A percentile compares a stretch with the other conserved stretches of the same genome.
Evolutionary conservation across 2,888 invertebrate species (phyloP).

Genomic region (Seladonia tumulorum): DNA sequence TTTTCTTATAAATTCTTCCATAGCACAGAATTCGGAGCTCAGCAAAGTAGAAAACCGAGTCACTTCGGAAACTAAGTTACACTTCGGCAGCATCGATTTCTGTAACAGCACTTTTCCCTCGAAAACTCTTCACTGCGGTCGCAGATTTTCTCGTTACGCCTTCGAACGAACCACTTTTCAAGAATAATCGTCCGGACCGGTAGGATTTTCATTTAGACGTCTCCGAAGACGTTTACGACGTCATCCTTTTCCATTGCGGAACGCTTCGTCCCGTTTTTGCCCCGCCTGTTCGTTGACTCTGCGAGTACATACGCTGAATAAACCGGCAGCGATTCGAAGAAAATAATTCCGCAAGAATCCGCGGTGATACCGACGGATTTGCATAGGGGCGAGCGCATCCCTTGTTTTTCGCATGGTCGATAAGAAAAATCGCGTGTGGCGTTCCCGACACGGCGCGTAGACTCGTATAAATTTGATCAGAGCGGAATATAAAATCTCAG

Average conservation of each 20-base stretch:
- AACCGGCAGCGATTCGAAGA: conserved; percentile 26
- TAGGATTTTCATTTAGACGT: background rate
- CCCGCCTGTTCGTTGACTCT: conserved; percentile 16
- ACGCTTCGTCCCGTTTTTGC: conserved; percentile 4
- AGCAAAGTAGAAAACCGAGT: background rate
- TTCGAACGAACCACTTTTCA: background rate
- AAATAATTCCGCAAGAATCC: conserved; percentile 19
- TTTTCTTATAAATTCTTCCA: background rate
- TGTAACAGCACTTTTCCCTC: background rate
- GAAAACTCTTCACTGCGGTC: no score
- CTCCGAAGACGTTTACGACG: background rate
- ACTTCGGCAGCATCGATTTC: background rate
- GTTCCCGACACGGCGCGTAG: background rate
- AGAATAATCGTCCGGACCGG: background rate
- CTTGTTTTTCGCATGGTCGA: conserved; percentile 1
- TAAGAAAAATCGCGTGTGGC: background rate
- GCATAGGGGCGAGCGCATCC: background rate
- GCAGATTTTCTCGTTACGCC: background rate
- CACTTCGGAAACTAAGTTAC: background rate
- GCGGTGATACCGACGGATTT: conserved; percentile 9
- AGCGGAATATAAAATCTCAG: background rate
- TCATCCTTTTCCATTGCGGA: background rate
- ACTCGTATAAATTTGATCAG: background rate
- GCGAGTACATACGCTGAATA: background rate
- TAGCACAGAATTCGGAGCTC: background rate